phyloP scores from a whole-genome alignment of 2,888 invertebrate species.

The Luperina nickerlii region DNA sequence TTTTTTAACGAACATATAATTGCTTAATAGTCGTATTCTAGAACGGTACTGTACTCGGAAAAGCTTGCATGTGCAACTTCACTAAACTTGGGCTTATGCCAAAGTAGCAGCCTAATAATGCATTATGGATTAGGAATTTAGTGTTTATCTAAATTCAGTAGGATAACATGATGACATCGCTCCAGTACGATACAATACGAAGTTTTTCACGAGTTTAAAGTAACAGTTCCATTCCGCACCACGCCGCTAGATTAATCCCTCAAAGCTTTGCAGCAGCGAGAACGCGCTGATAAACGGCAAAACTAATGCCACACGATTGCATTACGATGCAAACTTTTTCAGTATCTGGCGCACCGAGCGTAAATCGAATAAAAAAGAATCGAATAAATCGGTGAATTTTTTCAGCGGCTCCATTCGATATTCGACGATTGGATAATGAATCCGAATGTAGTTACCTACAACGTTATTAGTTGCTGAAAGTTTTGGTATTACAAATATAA shows the following conservation, averaged over 20 bases:
- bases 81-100: slow-evolving; percentile 73
- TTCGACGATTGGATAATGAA: slow-evolving; percentile 84
- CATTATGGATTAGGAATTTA: slow-evolving; percentile 76
- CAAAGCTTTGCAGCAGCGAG: slow-evolving; percentile 86
- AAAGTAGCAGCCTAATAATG: slow-evolving; percentile 74
- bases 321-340: slow-evolving; percentile 90
- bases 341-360: slow-evolving; percentile 82
- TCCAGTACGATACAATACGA: slow-evolving; percentile 68
- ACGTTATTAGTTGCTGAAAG: slow-evolving; percentile 72
- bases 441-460: slow-evolving; percentile 77
- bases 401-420: slow-evolving; percentile 80
- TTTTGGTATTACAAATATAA: slow-evolving; percentile 65
- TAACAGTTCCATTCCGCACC: slow-evolving; percentile 80
- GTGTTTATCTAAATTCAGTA: slow-evolving; percentile 74
- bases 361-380: slow-evolving; percentile 85
- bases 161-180: slow-evolving; percentile 69
- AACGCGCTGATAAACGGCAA: slow-evolving; percentile 86
- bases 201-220: slow-evolving; percentile 74
- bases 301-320: slow-evolving; percentile 88
- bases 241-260: slow-evolving; percentile 86
- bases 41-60: slow-evolving; percentile 65
- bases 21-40: slow-evolving; percentile 69
- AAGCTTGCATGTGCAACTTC: slow-evolving; percentile 69
- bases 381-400: slow-evolving; percentile 84
- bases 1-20: slow-evolving; percentile 70